These are phyloP conservation scores for Drosophila dunni DNA, from an alignment of 1,140 invertebrate species.

Conservation along the genomic window DNA sequence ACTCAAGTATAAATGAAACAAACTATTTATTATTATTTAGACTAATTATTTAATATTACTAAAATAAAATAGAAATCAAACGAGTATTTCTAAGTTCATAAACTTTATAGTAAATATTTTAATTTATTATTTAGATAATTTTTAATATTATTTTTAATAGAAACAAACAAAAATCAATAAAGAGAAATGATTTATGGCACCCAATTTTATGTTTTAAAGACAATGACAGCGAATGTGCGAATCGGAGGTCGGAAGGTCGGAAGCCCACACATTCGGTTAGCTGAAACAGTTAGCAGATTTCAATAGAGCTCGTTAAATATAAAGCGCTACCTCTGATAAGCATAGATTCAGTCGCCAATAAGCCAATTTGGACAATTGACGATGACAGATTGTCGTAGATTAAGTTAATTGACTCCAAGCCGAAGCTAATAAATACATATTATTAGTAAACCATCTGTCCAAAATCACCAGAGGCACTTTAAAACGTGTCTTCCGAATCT, in stretches of 20 bases:
- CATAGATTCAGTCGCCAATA: slow-evolving; percentile 15
- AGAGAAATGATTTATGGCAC: background rate
- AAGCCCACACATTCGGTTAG: slow-evolving; percentile 1
- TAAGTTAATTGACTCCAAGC: slow-evolving; percentile 41
- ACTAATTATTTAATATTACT: too few relatives aligned
- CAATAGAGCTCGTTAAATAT: slow-evolving; percentile 60
- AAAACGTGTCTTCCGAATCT: slow-evolving; percentile 56
- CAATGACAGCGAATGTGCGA: background rate
- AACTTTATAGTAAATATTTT: too few relatives aligned
- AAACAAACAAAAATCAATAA: background rate
- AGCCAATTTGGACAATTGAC: slow-evolving; percentile 29
- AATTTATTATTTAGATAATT: too few relatives aligned
- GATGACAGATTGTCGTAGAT: slow-evolving; percentile 60
- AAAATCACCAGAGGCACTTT: slow-evolving; percentile 55
- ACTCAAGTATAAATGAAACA: too few relatives aligned
- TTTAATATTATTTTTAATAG: background rate
- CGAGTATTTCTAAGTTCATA: too few relatives aligned
- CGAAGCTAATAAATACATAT: slow-evolving; percentile 46
- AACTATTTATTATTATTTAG: too few relatives aligned
- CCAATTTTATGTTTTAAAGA: background rate
- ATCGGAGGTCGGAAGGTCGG: slow-evolving; percentile 2
- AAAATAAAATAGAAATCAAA: too few relatives aligned
- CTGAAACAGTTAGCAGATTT: slow-evolving; percentile 54
- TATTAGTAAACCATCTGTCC: slow-evolving; percentile 32
- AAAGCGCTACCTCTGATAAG: slow-evolving; percentile 63